Evolutionary conservation across 2,888 invertebrate genomes (phyloP).

Genomic region (Acanthoscelides obtectus): DNA sequence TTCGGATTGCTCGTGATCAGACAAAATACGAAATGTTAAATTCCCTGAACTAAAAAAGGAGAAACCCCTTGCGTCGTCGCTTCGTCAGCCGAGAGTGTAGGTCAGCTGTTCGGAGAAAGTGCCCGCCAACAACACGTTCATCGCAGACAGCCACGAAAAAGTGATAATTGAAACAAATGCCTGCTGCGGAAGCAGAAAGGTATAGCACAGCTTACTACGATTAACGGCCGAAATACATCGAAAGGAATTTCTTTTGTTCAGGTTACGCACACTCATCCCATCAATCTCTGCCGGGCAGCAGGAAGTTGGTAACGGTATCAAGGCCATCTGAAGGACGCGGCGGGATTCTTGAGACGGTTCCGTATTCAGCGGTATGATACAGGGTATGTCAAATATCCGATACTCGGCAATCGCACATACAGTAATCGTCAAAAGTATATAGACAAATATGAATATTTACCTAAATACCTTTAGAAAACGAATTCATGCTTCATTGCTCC

Average conservation of each 20-base stretch:
- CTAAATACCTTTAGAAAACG: no score
- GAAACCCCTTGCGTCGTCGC: not conserved
- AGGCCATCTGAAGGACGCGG: not conserved
- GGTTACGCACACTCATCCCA: not conserved
- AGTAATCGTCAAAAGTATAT: no score
- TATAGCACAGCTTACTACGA: no score
- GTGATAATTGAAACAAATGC: not conserved
- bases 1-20: no score
- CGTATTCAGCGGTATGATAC: no score
- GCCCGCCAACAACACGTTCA: not conserved
- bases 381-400: no score
- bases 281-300: not conserved
- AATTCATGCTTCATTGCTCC: no score
- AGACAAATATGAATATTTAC: no score
- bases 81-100: not conserved
- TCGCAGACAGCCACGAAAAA: not conserved
- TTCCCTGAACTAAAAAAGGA: not conserved
- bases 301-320: not conserved
- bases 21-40: no score
- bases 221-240: not conserved
- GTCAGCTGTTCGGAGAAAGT: not conserved
- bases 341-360: not conserved
- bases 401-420: no score
- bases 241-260: not conserved
- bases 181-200: not conserved